Base-by-base conservation (phyloP, 2,797 vertebrate genomes). In the Notolabrus celidotus region DNA sequence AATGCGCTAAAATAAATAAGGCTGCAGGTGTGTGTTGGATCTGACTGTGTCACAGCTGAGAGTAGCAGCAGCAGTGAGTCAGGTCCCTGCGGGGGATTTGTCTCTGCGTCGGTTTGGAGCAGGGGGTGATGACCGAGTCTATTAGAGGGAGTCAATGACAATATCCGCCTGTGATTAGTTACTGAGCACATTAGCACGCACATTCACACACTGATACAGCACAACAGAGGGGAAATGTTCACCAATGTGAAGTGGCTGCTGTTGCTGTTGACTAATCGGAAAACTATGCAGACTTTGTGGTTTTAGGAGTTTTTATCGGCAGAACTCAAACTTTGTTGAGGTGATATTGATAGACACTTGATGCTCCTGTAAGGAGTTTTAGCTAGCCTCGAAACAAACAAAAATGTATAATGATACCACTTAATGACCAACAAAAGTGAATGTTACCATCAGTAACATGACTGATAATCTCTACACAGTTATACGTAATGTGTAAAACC, bases 151-250 rank as follows among this genome's bases (percentile, higher is more conserved):
- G 76, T 77, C 63, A 78, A 85, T 73, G 73, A 81, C 67, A 55
- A 82, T 67, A 77, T 79, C 83, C 63, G 71, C 47, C 67, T 15
- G 63, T 73, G 63, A 85, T 79, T 79, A 70, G 71, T 58, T 53
- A n/a, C 61, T 23, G 46, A 19, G 10, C 14, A 3, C 38, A 34
- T 38, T 25, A 25, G 47, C 45, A 20, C 5, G 10, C 61, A 29
- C 11, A 60, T 29, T 15, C 25, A 31, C 58, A 20, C 45, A 10
- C 23, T 16, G 55, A 68, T 41, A 14, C 50, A 50, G 46, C 31
- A 38, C 45, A 57, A 19, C n/a, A 1, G 12, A 62, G 38, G 45
- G 55, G 25, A 42, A 20, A 45, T 8, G 25, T 27, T 17, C 22
- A 41, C 15, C 64, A 23, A 38, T 16, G 39, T n/a, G 49, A 46